Evolutionary conservation across 1,140 invertebrate species (phyloP).

Genomic region (Helicorthomorpha holstii): DNA sequence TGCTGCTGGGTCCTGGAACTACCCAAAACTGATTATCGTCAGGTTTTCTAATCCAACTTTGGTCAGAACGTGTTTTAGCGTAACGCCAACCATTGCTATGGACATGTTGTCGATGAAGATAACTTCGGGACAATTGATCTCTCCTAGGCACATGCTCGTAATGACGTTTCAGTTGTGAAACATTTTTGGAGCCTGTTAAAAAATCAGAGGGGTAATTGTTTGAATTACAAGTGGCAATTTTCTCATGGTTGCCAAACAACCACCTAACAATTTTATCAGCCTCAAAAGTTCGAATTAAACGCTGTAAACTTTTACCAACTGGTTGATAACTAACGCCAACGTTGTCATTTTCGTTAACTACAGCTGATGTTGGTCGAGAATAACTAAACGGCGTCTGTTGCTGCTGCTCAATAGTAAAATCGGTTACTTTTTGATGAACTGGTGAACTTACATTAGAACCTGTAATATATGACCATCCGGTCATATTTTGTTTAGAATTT

Average conservation of each 20-base stretch:
- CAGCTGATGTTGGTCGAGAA: not conserved
- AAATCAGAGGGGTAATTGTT: not conserved
- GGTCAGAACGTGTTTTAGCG: not conserved
- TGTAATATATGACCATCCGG: not conserved
- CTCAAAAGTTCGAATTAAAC: not conserved
- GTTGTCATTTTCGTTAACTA: not conserved
- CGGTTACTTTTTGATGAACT: not conserved
- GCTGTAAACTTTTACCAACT: not conserved
- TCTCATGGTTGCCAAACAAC: not conserved
- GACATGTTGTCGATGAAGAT: no score
- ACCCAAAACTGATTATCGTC: not conserved
- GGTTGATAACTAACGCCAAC: not conserved
- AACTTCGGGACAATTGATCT: not conserved
- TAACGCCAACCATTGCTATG: no score
- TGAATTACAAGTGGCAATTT: not conserved
- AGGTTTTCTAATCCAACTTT: not conserved
- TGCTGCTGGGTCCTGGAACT: not conserved
- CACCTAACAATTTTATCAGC: not conserved
- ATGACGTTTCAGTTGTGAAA: not conserved
- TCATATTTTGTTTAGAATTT: not conserved
- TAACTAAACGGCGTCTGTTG: not conserved
- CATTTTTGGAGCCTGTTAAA: not conserved
- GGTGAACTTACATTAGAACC: not conserved
- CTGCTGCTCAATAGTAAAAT: not conserved
- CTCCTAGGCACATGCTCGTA: not conserved